A percentile compares a stretch with the other conserved stretches of the same genome.
phyloP scores from a whole-genome alignment of 2,113 vertebrate genomes.

The Chaetodon auriga region DNA sequence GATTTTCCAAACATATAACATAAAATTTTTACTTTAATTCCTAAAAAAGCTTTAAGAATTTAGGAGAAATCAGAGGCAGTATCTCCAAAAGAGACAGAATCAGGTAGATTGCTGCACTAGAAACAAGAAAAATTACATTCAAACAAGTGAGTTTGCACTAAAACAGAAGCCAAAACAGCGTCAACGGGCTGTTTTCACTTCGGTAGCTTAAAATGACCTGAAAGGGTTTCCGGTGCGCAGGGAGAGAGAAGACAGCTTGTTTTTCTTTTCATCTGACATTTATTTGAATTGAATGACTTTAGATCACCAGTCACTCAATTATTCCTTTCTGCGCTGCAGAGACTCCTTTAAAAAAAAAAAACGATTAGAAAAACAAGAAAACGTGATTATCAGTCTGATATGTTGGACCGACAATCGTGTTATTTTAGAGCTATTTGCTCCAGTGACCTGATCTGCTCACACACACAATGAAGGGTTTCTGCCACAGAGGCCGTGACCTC shows the following conservation, averaged over 20 bases:
- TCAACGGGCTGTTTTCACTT: not conserved
- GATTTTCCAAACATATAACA: not conserved
- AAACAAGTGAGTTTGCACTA: not conserved
- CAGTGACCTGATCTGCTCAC: slow-evolving; percentile 35
- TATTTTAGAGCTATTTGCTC: slow-evolving; percentile 47
- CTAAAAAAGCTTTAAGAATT: not conserved
- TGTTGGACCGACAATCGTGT: slow-evolving; percentile 40
- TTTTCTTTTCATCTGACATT: not conserved
- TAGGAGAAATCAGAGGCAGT: not conserved
- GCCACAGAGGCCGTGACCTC: slow-evolving; percentile 68
- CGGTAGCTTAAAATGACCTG: not conserved
- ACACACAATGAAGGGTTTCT: slow-evolving; percentile 70
- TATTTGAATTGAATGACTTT: slow-evolving; percentile 1
- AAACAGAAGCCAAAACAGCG: not conserved
- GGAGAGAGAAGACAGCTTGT: not conserved
- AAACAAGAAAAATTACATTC: not conserved
- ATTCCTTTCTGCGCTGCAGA: not conserved
- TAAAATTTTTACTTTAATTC: not conserved
- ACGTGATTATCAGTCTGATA: slow-evolving; percentile 60
- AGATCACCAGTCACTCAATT: not conserved
- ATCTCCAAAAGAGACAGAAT: not conserved
- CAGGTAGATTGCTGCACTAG: not conserved
- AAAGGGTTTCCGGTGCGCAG: not conserved
- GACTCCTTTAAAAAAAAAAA: slow-evolving; percentile 12
- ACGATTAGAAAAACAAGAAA: slow-evolving; percentile 17